Evolutionary conservation across 2,113 vertebrate genomes (phyloP), one percentile per base, ranked within the genome.

Genomic region (Dicaeum eximium): DNA sequence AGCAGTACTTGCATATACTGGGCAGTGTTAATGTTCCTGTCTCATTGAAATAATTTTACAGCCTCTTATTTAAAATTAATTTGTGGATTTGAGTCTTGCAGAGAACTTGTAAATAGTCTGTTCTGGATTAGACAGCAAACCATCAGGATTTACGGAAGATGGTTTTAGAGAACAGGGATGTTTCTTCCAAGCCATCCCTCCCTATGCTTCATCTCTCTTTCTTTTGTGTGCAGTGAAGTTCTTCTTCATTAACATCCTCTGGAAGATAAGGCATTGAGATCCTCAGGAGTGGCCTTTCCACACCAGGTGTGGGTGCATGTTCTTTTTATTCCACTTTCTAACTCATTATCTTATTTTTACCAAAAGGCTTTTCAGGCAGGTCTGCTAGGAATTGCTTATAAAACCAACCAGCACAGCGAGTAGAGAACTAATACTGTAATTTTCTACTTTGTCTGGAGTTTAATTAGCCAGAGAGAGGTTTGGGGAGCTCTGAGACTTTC

Each of bases 401-500:
- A 75, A 82, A 65, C 3, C 50, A 72, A 24, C 10, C 61, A 82
- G 37, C 20, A 48, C 50, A 58, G 54, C 6, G 1, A 79, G 21
- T 7, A 33, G 57, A 69, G 51, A 89, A 28, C 11, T 50, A 61
- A 75, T 61, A 58, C 19, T 11, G 20, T 82, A 19, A 90, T 95
- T 77, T 92, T 80, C 78, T 80, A 69, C 50, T 67, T 93, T 85
- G 69, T 72, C 44, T 89, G 81, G 62, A 80, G 73, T 77, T 80
- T 62, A 91, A 82, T 69, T 85, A 77, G 38, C 58, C 74, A 82
- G 71, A 70, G 50, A 70, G 66, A 65, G 42, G 42, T 50, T 47
- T 72, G 56, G 33, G 70, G 48, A 70, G 42, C 70, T 77, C 57
- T 57, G 45, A 35, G 25, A 27, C 42, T 66, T 82, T 33, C 62